Conservation (phyloP, 2,113 vertebrate genomes). For the Xerus inauris region DNA sequence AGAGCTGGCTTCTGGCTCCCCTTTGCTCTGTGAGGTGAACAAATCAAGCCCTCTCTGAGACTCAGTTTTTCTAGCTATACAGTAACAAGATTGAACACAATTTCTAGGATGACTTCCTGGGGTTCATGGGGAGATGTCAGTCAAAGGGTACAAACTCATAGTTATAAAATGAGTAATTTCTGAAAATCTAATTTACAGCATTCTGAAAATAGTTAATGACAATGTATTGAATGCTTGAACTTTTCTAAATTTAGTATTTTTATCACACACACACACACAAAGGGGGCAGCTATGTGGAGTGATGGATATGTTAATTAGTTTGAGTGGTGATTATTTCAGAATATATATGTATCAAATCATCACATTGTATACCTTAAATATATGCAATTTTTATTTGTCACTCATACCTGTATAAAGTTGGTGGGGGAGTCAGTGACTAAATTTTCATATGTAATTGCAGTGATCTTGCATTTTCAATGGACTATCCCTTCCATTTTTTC, state of each 20-base stretch:
- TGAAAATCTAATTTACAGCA: not conserved
- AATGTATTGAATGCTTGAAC: not conserved
- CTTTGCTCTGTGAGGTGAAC: not conserved
- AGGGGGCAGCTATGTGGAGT: not conserved
- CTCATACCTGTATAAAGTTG: not conserved
- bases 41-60: not conserved
- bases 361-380: not conserved
- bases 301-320: not conserved
- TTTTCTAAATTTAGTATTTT: not conserved
- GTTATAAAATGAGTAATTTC: not conserved
- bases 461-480: not conserved
- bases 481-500: not conserved
- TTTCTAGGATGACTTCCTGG: not conserved
- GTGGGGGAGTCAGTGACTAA: not conserved
- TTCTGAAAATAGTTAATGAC: not conserved
- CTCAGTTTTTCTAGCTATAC: not conserved
- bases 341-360: not conserved
- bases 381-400: not conserved
- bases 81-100: not conserved
- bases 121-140: not conserved
- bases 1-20: not conserved
- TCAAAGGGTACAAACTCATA: not conserved
- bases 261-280: not conserved
- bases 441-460: not conserved
- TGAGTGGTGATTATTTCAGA: not conserved